These are phyloP conservation scores for Archocentrus centrarchus DNA, from an alignment of 2,113 vertebrate genomes.

Conservation along the genomic window DNA sequence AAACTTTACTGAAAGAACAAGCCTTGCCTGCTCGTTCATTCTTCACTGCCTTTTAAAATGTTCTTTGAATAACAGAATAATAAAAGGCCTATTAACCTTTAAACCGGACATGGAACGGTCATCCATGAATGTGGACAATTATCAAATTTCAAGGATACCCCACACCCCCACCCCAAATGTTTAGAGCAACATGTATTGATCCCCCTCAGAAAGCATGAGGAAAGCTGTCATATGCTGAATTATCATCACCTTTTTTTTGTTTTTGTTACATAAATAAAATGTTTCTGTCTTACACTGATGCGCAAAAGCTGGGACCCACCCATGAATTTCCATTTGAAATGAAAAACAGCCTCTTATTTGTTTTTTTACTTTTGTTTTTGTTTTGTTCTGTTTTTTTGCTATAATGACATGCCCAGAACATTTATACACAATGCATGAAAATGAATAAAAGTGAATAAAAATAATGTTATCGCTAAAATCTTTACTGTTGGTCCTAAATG, in stretches of 20 bases:
- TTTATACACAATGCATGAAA: neutral
- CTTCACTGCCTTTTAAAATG: no score
- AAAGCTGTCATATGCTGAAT: neutral
- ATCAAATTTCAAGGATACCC: neutral
- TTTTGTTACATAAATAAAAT: neutral
- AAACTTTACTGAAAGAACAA: neutral
- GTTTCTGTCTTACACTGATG: neutral
- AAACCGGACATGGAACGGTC: neutral
- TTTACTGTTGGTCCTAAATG: neutral
- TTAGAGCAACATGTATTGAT: no score
- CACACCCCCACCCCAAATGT: no score
- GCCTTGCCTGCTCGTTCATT: no score
- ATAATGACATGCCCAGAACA: neutral
- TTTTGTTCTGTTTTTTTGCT: neutral
- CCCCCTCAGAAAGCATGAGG: neutral
- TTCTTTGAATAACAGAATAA: neutral
- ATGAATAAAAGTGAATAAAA: neutral
- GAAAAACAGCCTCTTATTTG: conserved; percentile 3
- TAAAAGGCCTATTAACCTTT: neutral
- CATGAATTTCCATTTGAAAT: conserved; percentile 2
- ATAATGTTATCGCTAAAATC: neutral
- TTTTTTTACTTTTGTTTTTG: neutral
- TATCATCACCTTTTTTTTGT: neutral
- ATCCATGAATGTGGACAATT: neutral
- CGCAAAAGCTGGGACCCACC: neutral